phyloP scores from a whole-genome alignment of 2,888 invertebrate genomes.

The Pyrrhia umbra region DNA sequence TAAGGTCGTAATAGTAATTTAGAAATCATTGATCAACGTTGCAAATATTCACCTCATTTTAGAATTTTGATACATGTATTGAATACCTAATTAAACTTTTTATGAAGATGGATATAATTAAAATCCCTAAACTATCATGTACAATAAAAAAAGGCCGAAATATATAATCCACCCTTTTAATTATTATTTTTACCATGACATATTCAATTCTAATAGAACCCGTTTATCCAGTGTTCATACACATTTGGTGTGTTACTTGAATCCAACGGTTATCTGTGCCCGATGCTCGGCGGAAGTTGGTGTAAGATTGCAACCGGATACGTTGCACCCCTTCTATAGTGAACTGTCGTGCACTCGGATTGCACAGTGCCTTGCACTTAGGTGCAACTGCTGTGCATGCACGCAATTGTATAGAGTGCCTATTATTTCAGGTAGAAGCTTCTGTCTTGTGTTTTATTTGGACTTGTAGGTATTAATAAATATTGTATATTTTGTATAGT shows the following conservation, averaged over 20 bases:
- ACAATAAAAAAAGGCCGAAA: neutral
- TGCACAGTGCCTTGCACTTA: conserved; percentile 67
- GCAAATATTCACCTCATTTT: too few species aligned
- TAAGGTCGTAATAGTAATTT: neutral
- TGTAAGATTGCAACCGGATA: conserved; percentile 86
- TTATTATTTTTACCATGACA: neutral
- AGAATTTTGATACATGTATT: too few species aligned
- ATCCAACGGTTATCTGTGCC: conserved; percentile 47
- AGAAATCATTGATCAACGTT: too few species aligned
- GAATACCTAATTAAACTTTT: too few species aligned
- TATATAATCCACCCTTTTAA: neutral
- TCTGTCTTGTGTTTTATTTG: neutral
- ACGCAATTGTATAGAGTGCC: neutral
- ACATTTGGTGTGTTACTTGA: conserved; percentile 43
- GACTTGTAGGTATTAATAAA: too few species aligned
- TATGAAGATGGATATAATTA: too few species aligned
- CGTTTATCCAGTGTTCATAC: conserved; percentile 2
- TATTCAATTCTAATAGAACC: neutral
- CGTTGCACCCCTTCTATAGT: conserved; percentile 76
- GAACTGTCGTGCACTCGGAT: conserved; percentile 66
- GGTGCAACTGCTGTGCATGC: conserved; percentile 28
- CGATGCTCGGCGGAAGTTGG: conserved; percentile 79
- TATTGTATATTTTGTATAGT: too few species aligned
- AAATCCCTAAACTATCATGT: neutral
- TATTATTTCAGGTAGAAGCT: conserved; percentile 6